These are phyloP conservation scores for Trididemnum miniatum DNA, from an alignment of 23 tunicate species.

Conservation along the genomic window DNA sequence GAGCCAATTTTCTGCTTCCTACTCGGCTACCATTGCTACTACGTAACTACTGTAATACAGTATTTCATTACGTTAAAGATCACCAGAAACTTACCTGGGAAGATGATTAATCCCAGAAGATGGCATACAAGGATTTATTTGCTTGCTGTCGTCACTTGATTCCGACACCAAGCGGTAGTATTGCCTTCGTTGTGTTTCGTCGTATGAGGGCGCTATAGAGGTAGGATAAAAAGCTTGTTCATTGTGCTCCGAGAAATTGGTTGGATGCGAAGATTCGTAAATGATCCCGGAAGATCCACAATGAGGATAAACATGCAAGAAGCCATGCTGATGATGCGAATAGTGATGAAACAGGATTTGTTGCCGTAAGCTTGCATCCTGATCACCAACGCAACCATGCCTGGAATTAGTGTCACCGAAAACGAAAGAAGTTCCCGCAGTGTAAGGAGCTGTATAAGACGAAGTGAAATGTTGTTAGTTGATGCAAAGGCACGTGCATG, in stretches of 20 bases:
- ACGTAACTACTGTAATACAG: no score
- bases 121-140: background rate
- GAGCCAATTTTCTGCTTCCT: no score
- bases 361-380: background rate
- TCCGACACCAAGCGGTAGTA: constrained; percentile 15
- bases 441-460: no score
- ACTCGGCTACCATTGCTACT: no score
- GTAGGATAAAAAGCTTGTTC: background rate
- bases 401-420: no score
- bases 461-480: no score
- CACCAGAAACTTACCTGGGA: no score
- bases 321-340: constrained; percentile 19
- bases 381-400: no score
- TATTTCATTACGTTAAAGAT: no score
- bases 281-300: background rate
- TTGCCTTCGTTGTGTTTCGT: background rate
- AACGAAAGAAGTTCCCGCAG: no score
- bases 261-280: background rate
- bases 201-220: constrained; percentile 13
- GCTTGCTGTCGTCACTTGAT: background rate
- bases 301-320: background rate
- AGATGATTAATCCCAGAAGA: no score
- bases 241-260: background rate
- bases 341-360: constrained; percentile 27
- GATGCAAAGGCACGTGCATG: no score